Evolutionary conservation across 2,113 vertebrate genomes (phyloP).

Genomic region (Perognathus longimembris): DNA sequence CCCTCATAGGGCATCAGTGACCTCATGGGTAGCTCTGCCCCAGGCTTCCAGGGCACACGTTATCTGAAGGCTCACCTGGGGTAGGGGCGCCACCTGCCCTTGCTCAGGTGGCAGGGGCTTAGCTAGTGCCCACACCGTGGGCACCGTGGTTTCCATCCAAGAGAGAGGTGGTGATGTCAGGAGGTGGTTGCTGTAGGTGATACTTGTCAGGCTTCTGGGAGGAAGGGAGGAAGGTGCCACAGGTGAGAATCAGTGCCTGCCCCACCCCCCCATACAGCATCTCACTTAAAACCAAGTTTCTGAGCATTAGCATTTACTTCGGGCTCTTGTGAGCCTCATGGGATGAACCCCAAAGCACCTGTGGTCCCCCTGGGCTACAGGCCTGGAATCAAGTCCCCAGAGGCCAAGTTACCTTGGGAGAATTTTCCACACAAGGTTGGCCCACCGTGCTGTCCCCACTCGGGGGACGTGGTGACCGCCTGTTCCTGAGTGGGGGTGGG

Average conservation of each 20-base stretch:
- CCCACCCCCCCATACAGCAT: too few relatives aligned
- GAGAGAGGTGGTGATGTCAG: too few relatives aligned
- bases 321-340: not conserved
- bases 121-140: not conserved
- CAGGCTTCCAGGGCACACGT: too few relatives aligned
- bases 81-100: not conserved
- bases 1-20: too few relatives aligned
- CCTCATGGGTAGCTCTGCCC: not conserved
- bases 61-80: not conserved
- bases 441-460: fast-evolving
- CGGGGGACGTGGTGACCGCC: fast-evolving
- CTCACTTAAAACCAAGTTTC: not conserved
- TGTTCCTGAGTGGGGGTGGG: not conserved
- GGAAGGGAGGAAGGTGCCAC: not conserved
- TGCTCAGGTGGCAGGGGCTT: too few relatives aligned
- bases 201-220: not conserved
- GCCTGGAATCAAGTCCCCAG: too few relatives aligned
- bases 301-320: not conserved
- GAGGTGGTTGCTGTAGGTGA: not conserved
- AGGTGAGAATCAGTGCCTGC: too few relatives aligned
- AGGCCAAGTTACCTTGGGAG: too few relatives aligned
- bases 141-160: not conserved
- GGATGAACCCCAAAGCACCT: not conserved
- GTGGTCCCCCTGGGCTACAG: too few relatives aligned
- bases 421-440: not conserved